These are phyloP conservation scores for Philopotamus ludificatus DNA, from an alignment of 1,140 invertebrate genomes.

Conservation along the genomic window DNA sequence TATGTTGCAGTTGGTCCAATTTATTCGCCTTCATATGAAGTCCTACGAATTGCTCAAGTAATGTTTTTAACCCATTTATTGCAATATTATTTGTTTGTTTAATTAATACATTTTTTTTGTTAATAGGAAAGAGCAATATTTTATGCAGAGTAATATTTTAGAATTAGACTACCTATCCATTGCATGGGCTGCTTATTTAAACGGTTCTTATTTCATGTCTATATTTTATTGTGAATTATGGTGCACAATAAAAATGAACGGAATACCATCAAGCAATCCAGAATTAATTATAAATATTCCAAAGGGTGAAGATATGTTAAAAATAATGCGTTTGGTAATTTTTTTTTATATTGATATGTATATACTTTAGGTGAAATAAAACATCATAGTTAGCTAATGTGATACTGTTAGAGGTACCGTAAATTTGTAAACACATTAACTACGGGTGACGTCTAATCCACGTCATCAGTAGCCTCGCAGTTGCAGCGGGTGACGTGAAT, in stretches of 20 bases:
- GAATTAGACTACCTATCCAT: slow-evolving; percentile 48
- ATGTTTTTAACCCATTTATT: no score
- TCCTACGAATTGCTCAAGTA: slow-evolving; percentile 1
- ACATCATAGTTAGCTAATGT: background rate
- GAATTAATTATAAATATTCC: slow-evolving; percentile 43
- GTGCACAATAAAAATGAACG: slow-evolving; percentile 42
- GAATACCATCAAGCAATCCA: slow-evolving; percentile 46
- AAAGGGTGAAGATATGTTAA: slow-evolving; percentile 46
- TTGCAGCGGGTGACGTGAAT: no score
- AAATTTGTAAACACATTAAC: no score
- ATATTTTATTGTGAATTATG: slow-evolving; percentile 52
- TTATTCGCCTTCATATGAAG: slow-evolving; percentile 31
- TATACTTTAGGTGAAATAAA: background rate
- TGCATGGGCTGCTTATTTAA: slow-evolving; percentile 47
- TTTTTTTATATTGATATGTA: no score
- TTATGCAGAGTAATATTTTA: background rate
- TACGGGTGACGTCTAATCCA: no score
- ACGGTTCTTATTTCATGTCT: slow-evolving; percentile 46
- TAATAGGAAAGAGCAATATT: background rate
- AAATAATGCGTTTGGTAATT: slow-evolving; percentile 50
- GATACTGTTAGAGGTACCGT: no score
- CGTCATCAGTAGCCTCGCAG: no score
- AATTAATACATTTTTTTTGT: background rate
- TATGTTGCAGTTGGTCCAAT: slow-evolving; percentile 35
- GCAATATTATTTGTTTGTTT: background rate